These are phyloP conservation scores for Trichonephila inaurata DNA, from an alignment of 1,140 invertebrate genomes.

Conservation along the genomic window DNA sequence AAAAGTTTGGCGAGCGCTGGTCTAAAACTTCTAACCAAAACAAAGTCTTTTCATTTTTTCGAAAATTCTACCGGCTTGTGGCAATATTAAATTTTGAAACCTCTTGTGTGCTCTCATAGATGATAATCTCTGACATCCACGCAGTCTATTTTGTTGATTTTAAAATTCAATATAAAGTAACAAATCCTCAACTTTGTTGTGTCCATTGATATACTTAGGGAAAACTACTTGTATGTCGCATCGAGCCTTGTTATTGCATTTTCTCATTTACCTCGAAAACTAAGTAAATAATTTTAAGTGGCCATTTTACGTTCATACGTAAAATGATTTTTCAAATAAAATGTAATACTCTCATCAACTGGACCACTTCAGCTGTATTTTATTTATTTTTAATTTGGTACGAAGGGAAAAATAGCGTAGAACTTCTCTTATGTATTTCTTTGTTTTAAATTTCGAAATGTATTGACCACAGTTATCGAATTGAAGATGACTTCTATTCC, in stretches of 20 bases:
- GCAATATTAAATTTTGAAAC: too few species aligned
- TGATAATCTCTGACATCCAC: background rate
- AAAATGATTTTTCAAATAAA: conserved; percentile 9
- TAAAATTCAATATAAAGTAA: background rate
- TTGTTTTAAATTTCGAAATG: too few species aligned
- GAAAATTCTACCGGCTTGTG: too few species aligned
- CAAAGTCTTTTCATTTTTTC: too few species aligned
- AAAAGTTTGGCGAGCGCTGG: too few species aligned
- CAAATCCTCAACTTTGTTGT: background rate
- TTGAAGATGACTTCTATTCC: too few species aligned
- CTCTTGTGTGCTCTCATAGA: too few species aligned
- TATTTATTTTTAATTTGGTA: background rate
- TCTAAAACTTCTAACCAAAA: too few species aligned
- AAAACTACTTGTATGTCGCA: background rate
- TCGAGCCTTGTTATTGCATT: background rate
- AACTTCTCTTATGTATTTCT: too few species aligned
- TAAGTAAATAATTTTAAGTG: conserved; percentile 11
- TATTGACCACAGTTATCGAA: too few species aligned
- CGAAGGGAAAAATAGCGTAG: background rate
- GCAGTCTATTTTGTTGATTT: background rate
- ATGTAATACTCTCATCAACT: background rate
- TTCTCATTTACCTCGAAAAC: background rate
- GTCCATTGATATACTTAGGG: background rate
- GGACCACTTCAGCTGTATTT: background rate
- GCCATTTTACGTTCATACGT: background rate